Conservation (phyloP, 2,888 invertebrate species). For the Muscina levida region DNA sequence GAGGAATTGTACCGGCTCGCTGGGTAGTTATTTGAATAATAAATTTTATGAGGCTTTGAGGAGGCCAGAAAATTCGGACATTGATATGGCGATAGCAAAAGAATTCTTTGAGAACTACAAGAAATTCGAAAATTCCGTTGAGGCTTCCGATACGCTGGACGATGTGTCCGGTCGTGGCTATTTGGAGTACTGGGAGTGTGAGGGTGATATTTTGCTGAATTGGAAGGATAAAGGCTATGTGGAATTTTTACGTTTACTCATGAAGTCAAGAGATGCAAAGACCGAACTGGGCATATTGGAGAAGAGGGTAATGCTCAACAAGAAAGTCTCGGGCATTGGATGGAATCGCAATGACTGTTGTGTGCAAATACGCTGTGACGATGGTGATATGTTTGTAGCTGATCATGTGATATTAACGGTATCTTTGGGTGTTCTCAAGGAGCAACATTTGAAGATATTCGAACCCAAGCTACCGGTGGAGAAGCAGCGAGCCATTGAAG, state of each 20-base stretch:
- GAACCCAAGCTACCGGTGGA: slow-evolving; percentile 80
- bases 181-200: slow-evolving; percentile 84
- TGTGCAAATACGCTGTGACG: slow-evolving; percentile 74
- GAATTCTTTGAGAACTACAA: slow-evolving; percentile 84
- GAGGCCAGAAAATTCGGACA: slow-evolving; percentile 77
- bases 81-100: slow-evolving; percentile 79
- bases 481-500: slow-evolving; percentile 81
- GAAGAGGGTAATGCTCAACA: slow-evolving; percentile 75
- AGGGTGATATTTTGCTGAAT: slow-evolving; percentile 86
- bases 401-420: slow-evolving; percentile 84
- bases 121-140: slow-evolving; percentile 80
- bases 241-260: slow-evolving; percentile 85
- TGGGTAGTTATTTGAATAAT: slow-evolving; percentile 77
- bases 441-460: slow-evolving; percentile 78
- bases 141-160: slow-evolving; percentile 85
- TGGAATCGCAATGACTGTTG: slow-evolving; percentile 75
- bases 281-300: slow-evolving; percentile 76
- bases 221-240: slow-evolving; percentile 89
- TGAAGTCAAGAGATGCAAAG: slow-evolving; percentile 75
- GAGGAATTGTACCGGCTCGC: slow-evolving; percentile 74
- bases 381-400: slow-evolving; percentile 80
- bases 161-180: slow-evolving; percentile 85
- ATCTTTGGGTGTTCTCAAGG: slow-evolving; percentile 84
- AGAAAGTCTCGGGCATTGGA: slow-evolving; percentile 71
- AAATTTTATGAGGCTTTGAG: slow-evolving; percentile 75